A percentile compares a stretch with the other conserved stretches of the same genome.
phyloP scores from a whole-genome alignment of 30 jellyfish, hydroid and myxozoan genomes.

The Sanderia malayensis region DNA sequence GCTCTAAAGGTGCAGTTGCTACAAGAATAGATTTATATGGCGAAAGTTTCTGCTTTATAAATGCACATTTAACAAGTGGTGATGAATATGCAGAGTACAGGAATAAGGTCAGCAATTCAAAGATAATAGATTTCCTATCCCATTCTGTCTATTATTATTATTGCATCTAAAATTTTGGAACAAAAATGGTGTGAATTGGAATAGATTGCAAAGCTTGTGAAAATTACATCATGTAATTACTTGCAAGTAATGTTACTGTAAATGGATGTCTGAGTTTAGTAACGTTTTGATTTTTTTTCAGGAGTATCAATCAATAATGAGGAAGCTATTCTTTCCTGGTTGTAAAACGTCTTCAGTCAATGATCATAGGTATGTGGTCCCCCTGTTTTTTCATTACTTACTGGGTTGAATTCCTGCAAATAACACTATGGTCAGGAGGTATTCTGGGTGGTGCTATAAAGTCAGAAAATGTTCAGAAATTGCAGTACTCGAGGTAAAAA shows the following conservation, averaged over 20 bases:
- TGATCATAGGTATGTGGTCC: slow-evolving; percentile 57
- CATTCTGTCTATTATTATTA: too few species aligned
- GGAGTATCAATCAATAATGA: slow-evolving; percentile 35
- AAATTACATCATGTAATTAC: too few species aligned
- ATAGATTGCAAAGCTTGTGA: too few species aligned
- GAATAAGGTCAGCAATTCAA: slow-evolving; percentile 56
- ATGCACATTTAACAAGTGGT: slow-evolving; percentile 84
- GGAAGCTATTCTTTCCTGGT: slow-evolving; percentile 40
- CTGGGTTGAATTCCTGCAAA: too few species aligned
- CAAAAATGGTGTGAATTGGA: too few species aligned
- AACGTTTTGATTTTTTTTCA: slow-evolving; percentile 1
- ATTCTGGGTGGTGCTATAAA: too few species aligned
- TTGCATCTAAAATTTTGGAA: too few species aligned
- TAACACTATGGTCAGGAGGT: too few species aligned
- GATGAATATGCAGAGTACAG: slow-evolving; percentile 62
- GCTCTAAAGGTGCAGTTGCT: slow-evolving; percentile 88
- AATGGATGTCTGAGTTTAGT: too few species aligned
- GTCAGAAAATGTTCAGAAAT: too few species aligned
- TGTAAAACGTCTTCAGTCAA: slow-evolving; percentile 12
- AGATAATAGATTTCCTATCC: background rate
- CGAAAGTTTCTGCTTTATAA: slow-evolving; percentile 83
- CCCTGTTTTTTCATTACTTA: background rate
- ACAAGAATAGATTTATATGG: slow-evolving; percentile 71
- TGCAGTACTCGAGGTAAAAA: too few species aligned
- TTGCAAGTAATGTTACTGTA: too few species aligned